These are phyloP conservation scores for Ormyrus labotus DNA, from an alignment of 2,888 invertebrate species.

Conservation along the genomic window DNA sequence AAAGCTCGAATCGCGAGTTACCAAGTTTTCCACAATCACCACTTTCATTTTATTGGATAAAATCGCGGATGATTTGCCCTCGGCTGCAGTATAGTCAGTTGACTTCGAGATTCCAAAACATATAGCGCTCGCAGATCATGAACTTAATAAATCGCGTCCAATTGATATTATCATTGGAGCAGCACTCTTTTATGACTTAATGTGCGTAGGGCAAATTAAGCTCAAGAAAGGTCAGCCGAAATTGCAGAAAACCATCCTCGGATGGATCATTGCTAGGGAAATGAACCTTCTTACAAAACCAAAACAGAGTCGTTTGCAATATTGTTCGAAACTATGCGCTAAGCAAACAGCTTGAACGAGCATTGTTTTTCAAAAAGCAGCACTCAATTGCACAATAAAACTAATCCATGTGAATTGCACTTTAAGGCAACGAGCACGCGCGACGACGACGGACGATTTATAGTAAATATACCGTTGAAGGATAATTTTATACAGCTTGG, in stretches of 20 bases:
- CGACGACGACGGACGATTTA: too few relatives aligned
- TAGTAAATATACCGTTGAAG: too few relatives aligned
- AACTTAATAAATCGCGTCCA: background rate
- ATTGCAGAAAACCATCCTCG: background rate
- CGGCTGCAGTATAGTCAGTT: background rate
- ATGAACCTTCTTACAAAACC: background rate
- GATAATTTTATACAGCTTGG: too few relatives aligned
- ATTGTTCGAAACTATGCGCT: background rate
- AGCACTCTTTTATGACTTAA: background rate
- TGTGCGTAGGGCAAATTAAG: background rate
- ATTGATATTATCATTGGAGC: conserved; percentile 31
- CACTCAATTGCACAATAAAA: too few relatives aligned
- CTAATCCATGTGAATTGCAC: too few relatives aligned
- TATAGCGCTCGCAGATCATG: conserved; percentile 33
- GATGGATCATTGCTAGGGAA: background rate
- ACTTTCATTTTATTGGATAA: background rate
- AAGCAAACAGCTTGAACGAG: too few relatives aligned
- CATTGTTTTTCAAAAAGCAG: background rate
- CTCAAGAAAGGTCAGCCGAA: background rate
- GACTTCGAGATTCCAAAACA: conserved; percentile 20
- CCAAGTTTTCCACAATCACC: background rate
- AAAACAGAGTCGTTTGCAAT: background rate
- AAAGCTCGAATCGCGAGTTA: background rate
- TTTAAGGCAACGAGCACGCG: too few relatives aligned
- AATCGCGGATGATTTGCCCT: background rate